Conservation (phyloP, 1,140 invertebrate genomes). For the Drosophila pectinifera region DNA sequence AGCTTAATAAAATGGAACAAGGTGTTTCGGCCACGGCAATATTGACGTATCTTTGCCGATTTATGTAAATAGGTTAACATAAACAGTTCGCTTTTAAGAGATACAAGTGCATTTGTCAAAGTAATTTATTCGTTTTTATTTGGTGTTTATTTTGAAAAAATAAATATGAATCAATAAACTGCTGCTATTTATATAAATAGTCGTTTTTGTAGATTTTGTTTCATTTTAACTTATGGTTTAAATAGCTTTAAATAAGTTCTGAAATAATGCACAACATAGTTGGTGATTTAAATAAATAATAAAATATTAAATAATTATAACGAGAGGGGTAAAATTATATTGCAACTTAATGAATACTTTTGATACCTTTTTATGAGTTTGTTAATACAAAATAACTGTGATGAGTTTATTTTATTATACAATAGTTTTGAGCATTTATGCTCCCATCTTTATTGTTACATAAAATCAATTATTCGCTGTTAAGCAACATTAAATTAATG, state of each 20-base stretch:
- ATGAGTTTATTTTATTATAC: not conserved
- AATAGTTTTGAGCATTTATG: not conserved
- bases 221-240: not conserved
- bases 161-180: not conserved
- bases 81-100: not conserved
- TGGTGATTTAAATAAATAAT: too few relatives aligned
- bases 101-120: not conserved
- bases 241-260: not conserved
- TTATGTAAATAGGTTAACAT: conserved; percentile 12
- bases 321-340: not conserved
- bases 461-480: not conserved
- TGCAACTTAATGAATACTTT: not conserved
- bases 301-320: too few relatives aligned
- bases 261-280: too few relatives aligned
- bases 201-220: not conserved
- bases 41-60: conserved; percentile 16
- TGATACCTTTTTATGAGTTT: not conserved
- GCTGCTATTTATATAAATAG: conserved; percentile 4
- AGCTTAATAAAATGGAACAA: conserved; percentile 4
- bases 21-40: not conserved
- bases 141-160: not conserved
- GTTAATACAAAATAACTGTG: too few relatives aligned
- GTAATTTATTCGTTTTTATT: conserved; percentile 7
- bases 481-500: not conserved
- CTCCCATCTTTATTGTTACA: not conserved